phyloP scores from a whole-genome alignment of 2,113 vertebrate genomes.

The Spea multiplicata region DNA sequence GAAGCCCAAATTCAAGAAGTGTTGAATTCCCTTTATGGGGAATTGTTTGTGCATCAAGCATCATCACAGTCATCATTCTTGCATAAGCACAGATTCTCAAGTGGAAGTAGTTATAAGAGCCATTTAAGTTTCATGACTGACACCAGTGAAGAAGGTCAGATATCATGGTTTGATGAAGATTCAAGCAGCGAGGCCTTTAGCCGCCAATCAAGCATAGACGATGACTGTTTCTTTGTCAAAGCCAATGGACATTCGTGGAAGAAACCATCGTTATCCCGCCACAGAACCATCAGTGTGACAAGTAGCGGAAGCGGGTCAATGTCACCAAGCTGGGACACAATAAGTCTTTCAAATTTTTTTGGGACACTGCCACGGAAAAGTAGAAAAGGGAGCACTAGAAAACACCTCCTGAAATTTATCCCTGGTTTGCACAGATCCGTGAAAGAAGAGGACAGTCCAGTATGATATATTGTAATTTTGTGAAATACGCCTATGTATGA shows the following conservation, averaged over 20 bases:
- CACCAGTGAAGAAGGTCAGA: slow-evolving; percentile 77
- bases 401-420: slow-evolving; percentile 82
- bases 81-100: slow-evolving; percentile 70
- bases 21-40: slow-evolving; percentile 56
- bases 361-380: slow-evolving; percentile 85
- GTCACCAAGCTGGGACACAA: slow-evolving; percentile 77
- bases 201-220: slow-evolving; percentile 70
- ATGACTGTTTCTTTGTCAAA: slow-evolving; percentile 69
- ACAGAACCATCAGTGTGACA: slow-evolving; percentile 78
- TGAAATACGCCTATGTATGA: accelerated
- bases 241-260: slow-evolving; percentile 36
- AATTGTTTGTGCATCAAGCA: slow-evolving; percentile 26
- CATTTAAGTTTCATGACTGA: slow-evolving; percentile 72
- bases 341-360: slow-evolving; percentile 64
- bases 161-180: slow-evolving; percentile 78
- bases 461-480: slow-evolving; percentile 39
- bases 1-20: slow-evolving; percentile 53
- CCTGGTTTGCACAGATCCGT: slow-evolving; percentile 85
- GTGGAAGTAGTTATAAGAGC: slow-evolving; percentile 83
- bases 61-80: accelerated
- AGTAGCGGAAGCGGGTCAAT: slow-evolving; percentile 69
- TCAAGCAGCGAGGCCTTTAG: slow-evolving; percentile 52
- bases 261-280: slow-evolving; percentile 57
- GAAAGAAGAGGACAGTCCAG: slow-evolving; percentile 81
- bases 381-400: slow-evolving; percentile 74